Percentiles rank a stretch among this genome's conserved stretches.
Conservation (phyloP, 2,113 vertebrate species). For the Holacanthus passer region DNA sequence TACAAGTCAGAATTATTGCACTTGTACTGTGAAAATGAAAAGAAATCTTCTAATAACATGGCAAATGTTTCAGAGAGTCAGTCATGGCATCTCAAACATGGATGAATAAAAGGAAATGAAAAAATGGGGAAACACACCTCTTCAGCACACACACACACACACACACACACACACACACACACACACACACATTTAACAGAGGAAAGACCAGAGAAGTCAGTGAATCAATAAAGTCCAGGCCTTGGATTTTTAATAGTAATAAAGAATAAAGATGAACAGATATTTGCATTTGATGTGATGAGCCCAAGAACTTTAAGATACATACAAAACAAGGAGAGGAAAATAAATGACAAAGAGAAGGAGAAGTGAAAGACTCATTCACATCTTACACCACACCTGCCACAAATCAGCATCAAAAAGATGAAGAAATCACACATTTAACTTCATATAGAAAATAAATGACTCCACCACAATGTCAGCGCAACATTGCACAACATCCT, state of each 20-base stretch:
- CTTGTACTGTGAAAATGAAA: neutral
- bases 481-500: neutral
- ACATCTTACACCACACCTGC: neutral
- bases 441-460: neutral
- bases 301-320: neutral
- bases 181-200: neutral
- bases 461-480: neutral
- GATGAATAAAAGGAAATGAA: conserved; percentile 20
- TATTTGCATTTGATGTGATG: conserved; percentile 2
- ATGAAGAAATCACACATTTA: neutral
- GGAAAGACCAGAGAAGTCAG: neutral
- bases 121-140: neutral
- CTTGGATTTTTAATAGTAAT: neutral
- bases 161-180: conserved; percentile 9
- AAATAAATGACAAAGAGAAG: neutral
- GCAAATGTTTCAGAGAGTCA: neutral
- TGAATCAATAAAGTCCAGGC: conserved; percentile 1
- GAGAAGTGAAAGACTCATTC: neutral
- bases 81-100: neutral
- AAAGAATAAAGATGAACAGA: conserved; percentile 2
- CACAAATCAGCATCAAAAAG: neutral
- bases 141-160: neutral
- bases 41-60: neutral
- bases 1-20: neutral
- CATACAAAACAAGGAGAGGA: neutral